Base-by-base conservation (phyloP, 2,797 vertebrate genomes). In the Poeciliopsis presidionis region DNA sequence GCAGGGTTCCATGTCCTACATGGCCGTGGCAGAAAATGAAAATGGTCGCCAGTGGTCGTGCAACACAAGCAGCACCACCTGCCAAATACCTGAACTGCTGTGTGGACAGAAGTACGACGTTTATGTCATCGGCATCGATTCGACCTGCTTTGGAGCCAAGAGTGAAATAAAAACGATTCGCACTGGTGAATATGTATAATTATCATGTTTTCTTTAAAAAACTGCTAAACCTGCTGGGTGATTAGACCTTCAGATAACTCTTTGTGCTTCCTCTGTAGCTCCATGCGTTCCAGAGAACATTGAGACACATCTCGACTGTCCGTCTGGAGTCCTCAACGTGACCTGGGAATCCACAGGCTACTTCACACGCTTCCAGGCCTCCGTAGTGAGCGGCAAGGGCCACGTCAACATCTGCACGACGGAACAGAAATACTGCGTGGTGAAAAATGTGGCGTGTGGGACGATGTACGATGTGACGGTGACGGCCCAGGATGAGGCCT, bases 21-120 rank as follows among this genome's bases (percentile, higher is more conserved):
- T 81, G 79, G 95, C 90, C 0, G 75, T 92, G 36, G 94, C 95
- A 11, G 81, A 87, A 72, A 74, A 90, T n/a, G 47, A 43, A 9
- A 39, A 70, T 1, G 94, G 94, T 5, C 81, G 39, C 22, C 57
- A 0, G 8, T 84, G 88, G 82, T 84, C 86, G 12, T 96, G 95
- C 83, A 90, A 92, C 86, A 95, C 88, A 80, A 93, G 72, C 65
- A 75, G 75, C 75, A 88, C 86, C 67, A 49, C 70, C 72, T 96
- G 96, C 78, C 76, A 93, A 82, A 93, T 96, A 59, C 39, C 72
- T 0, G 78, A 43, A 33, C 87, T 96, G 65, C 78, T 45, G 16
- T 97, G 96, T 71, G 96, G 96, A 30, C 89, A 94, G 74, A 78
- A 79, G 28, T 96, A 96, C 79, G 59, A 86, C 6, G 93, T 96